Base-by-base conservation (phyloP, 2,888 invertebrate species). In the Andrena hattorfiana region DNA sequence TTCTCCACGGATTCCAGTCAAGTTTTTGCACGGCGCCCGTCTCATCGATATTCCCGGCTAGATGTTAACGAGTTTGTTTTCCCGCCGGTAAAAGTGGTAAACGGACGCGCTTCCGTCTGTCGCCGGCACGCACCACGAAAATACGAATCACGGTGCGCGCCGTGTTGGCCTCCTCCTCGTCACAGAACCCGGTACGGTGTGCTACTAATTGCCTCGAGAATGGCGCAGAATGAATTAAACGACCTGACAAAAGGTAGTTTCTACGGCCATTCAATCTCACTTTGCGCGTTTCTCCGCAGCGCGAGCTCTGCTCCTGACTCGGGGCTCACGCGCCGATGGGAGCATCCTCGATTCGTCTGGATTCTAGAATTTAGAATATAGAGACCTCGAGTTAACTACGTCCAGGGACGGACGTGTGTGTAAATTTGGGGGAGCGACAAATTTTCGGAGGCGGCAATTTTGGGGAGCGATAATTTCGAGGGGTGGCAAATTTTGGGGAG, bases 61-160 rank as follows among this genome's bases (percentile, higher is more conserved):
- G 51, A 62, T 59, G 72, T 76, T 28, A 71, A 80, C 82, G 79
- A 87, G 80, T 67, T 78, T 74, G 84, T 86, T 87, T 81, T 81
- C 75, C 76, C 63, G 76, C 62, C 42, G 73, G 82, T 70, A 88
- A 84, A 77, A 85, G 71, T 77, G 82, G 82, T 87, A 89, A 91
- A 86, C 76, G 85, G 13, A 71, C 70, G 87, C 76, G 87, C 76
- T 90, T 91, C 86, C 89, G 87, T 84, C 88, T 89, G 86, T 81
- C 78, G n/a, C 42, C 56, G 26, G 35, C 56, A 73, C 64, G 77
- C 30, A n/a, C 30, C 49, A 54, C 49, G 76, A 67, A 42, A 68
- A 66, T 23, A 66, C 48, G 51, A 51, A 59, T 78, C 77, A 26
- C 23, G 48, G 51, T 70, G 66, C 63, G 56, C 56, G 4, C 7